These are phyloP conservation scores for Heliconius charithonia DNA, from an alignment of 2,888 invertebrate genomes.

Conservation along the genomic window DNA sequence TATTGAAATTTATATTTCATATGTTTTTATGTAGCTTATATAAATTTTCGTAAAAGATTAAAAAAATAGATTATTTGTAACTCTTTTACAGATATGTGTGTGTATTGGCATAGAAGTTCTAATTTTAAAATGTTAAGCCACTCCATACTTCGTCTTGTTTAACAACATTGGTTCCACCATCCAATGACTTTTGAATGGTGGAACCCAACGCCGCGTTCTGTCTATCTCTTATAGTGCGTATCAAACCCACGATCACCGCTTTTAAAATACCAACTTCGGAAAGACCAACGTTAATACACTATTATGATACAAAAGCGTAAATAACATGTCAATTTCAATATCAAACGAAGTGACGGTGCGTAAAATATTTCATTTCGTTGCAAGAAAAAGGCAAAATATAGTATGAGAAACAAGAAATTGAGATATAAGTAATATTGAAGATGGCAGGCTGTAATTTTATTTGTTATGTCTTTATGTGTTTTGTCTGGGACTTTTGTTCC, in stretches of 20 bases:
- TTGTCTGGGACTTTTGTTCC: constrained; percentile 33
- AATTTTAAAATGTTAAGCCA: background rate
- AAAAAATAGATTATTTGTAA: background rate
- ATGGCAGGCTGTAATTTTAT: constrained; percentile 28
- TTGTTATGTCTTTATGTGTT: constrained; percentile 30
- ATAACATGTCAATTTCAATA: background rate
- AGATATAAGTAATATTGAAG: constrained; percentile 35
- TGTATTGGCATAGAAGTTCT: background rate
- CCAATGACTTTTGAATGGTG: background rate
- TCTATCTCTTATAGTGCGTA: background rate
- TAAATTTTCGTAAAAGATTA: background rate
- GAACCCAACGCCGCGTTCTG: background rate
- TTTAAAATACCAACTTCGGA: background rate
- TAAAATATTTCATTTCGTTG: constrained; percentile 21
- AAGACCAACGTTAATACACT: background rate
- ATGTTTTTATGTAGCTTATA: background rate
- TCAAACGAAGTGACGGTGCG: background rate
- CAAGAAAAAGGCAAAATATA: constrained; percentile 17
- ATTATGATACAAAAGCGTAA: background rate
- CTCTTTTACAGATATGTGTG: background rate
- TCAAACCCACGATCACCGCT: background rate
- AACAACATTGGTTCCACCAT: no score
- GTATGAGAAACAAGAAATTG: background rate
- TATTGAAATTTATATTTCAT: background rate
- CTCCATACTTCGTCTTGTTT: background rate